Base-by-base conservation (phyloP, 1,140 invertebrate species). In the Augochlora pura region DNA sequence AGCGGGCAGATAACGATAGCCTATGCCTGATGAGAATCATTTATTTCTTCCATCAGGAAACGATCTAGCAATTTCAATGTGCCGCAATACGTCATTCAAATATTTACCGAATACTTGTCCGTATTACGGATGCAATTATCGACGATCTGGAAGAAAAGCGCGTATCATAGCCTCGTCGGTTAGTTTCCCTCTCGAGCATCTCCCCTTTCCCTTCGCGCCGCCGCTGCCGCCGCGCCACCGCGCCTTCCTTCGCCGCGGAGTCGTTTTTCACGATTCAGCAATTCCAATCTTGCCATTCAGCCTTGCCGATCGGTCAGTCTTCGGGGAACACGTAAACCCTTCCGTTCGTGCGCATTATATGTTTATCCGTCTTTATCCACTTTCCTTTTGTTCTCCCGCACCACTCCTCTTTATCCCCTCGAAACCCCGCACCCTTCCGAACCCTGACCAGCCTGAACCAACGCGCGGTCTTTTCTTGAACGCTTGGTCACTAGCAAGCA, bases 271-370 rank as follows among this genome's bases (percentile, higher is more conserved):
- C 85, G 77, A 88, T 87, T 90, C 83, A 87, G 81, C 82, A 87
- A 87, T 89, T 88, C 71, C 82, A 84, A n/a, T 84, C 83, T 68
- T 74, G 71, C 81, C 76, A 66, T 79, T 70, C 73, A 65, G 64
- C 25, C 71, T 70, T 77, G 68, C 59, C 72, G 78, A 82, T 81
- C 66, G 82, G 81, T 76, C 75, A 72, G 75, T 86, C 70, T 89
- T 88, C 87, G 86, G 73, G 77, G 89, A 90, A 91, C 83, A 82
- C 87, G 88, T 89, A 88, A 91, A 90, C 82, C 75, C 88, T 85
- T 86, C 52, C 86, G 79, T 83, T 83, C 77, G 74, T 74, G 78
- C 52, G 84, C 81, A 89, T 90, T 91, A 90, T 89, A 85, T 88
- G 86, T 89, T 90, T 89, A 90, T 90, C 86, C 85, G 78, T 77